These are phyloP conservation scores for Oligia strigilis DNA, from an alignment of 2,888 invertebrate species.

Conservation along the genomic window DNA sequence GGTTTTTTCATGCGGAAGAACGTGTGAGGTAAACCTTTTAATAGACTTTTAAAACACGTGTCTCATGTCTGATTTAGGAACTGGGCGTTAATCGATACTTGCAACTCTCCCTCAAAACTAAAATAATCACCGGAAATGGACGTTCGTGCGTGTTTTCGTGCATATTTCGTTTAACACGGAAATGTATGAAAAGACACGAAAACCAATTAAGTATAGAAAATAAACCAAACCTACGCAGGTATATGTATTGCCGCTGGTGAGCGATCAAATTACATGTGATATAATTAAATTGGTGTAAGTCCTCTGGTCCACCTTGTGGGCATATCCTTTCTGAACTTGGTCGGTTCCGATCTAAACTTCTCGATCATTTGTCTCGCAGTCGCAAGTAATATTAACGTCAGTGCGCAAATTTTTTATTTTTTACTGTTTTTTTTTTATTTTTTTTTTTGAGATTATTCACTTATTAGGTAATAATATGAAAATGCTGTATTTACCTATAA, in stretches of 20 bases:
- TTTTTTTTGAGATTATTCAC: no score
- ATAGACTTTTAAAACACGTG: background rate
- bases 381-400: no score
- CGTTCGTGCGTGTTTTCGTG: slow-evolving; percentile 37
- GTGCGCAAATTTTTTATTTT: no score
- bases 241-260: slow-evolving; percentile 17
- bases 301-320: no score
- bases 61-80: slow-evolving; percentile 15
- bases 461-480: no score
- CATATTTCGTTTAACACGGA: slow-evolving; percentile 43
- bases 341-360: no score
- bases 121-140: slow-evolving; percentile 54
- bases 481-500: no score
- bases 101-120: slow-evolving; percentile 45
- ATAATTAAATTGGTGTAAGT: no score
- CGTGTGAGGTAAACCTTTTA: no score
- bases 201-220: slow-evolving; percentile 49
- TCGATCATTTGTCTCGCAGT: no score
- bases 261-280: background rate
- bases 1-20: background rate
- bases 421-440: no score
- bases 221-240: slow-evolving; percentile 8
- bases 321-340: no score
- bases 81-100: background rate
- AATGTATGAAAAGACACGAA: slow-evolving; percentile 40